Evolutionary conservation across 1,140 invertebrate genomes (phyloP), one percentile per base, ranked within the genome.

Genomic region (Fopius arisanus): DNA sequence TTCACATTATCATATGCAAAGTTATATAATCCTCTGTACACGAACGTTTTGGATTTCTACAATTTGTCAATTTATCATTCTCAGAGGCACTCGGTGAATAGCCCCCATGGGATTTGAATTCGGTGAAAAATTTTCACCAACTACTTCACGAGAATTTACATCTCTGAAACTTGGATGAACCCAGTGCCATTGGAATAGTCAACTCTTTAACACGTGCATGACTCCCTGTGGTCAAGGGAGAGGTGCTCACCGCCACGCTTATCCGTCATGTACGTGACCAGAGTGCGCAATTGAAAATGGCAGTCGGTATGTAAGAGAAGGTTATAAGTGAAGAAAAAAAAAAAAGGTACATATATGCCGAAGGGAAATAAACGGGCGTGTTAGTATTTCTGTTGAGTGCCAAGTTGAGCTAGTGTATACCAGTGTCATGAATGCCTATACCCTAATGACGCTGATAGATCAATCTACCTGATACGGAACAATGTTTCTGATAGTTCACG

Each of bases 211-310:
- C 7, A 62, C 43, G 67, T 69, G 40, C 54, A 59, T 72, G 40
- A 70, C 43, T 66, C 23, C 37, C 68, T 62, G 28, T 67, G 51
- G 10, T 66, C 65, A 19, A 41, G 43, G 48, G 26, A 62, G 59
- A 75, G 70, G 73, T 74, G 73, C 59, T 75, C 59, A 63, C 73
- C 67, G 70, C 54, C 76, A 75, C 67, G 73, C 69, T 77, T 77
- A 70, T 73, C 67, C 59, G 28, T 33, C 26, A 21, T 29, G 37
- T 75, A 77, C 73, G 76, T 77, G 76, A 75, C 76, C 63, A 19
- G 76, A 31, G 67, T 75, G 43, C 51, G 10, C 41, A 48, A 75
- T 73, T 67, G 19, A 66, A 72, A 67, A 73, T 73, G 23, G 48
- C n/a, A 59, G 23, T 59, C 54, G 54, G 54, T 59, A 59, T 69